Conservation (phyloP, 2,113 vertebrate genomes). For the Uropsilus gracilis region DNA sequence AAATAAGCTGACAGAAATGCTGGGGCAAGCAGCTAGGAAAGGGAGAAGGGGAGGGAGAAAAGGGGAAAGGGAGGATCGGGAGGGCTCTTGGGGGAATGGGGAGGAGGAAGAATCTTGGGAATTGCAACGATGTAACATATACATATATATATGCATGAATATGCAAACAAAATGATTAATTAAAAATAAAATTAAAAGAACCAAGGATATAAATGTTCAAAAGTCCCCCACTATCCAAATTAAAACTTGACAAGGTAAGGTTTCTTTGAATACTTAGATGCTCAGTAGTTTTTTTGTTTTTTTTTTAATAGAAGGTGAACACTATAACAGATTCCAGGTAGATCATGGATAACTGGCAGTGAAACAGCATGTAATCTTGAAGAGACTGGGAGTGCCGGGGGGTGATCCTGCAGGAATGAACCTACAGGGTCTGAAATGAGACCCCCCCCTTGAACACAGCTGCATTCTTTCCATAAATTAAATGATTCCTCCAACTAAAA, state of each 20-base stretch:
- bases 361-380: neutral
- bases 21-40: no score
- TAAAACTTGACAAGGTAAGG: neutral
- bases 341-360: neutral
- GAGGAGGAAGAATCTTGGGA: no score
- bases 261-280: conserved; percentile 22
- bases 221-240: neutral
- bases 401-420: neutral
- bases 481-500: neutral
- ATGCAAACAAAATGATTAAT: no score
- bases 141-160: no score
- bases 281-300: neutral
- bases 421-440: neutral
- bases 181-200: no score
- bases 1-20: no score
- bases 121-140: no score
- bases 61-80: no score
- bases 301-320: neutral
- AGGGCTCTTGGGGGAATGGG: no score
- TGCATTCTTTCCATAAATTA: neutral
- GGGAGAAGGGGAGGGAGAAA: no score
- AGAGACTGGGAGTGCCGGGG: neutral
- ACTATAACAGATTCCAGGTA: neutral
- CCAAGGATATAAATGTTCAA: neutral
- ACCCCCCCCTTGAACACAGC: neutral